Percentiles rank a stretch among this genome's conserved stretches.
Evolutionary conservation across 2,888 invertebrate genomes (phyloP).

Genomic region (Halictus quadricinctus): DNA sequence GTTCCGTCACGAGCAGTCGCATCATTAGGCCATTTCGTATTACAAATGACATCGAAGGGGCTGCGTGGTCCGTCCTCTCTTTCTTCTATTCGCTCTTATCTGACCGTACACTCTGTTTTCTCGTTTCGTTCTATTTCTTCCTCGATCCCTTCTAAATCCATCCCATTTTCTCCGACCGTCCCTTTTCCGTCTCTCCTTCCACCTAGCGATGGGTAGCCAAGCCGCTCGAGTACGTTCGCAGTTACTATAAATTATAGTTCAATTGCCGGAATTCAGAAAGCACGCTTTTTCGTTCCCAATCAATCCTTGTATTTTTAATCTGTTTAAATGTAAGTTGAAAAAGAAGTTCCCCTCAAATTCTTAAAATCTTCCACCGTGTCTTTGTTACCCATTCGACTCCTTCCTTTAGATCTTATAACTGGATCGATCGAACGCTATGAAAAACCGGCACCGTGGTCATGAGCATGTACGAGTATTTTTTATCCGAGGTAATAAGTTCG

Average conservation of each 20-base stretch:
- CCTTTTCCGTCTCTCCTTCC: not conserved
- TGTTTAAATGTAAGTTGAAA: not conserved
- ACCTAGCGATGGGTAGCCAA: not conserved
- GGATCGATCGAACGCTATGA: slow-evolving; percentile 61
- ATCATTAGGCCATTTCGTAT: slow-evolving; percentile 76
- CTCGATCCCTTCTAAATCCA: not conserved
- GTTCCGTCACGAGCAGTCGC: slow-evolving; percentile 75
- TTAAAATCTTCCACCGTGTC: not conserved
- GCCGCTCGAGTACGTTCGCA: not conserved
- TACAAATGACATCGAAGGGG: slow-evolving; percentile 73
- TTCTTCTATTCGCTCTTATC: slow-evolving; percentile 42
- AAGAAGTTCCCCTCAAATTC: not conserved
- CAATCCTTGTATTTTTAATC: not conserved
- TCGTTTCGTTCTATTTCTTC: slow-evolving; percentile 3
- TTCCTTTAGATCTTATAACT: slow-evolving; percentile 61
- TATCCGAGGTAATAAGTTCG: slow-evolving; percentile 71
- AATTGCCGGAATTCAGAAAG: not conserved
- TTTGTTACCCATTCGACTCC: slow-evolving; percentile 26
- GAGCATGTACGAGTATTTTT: slow-evolving; percentile 74
- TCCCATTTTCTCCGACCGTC: not conserved
- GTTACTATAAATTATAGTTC: not conserved
- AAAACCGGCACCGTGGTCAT: slow-evolving; percentile 60
- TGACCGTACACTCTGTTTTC: not conserved
- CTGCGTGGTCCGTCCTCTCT: slow-evolving; percentile 54
- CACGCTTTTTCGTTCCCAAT: not conserved